These are phyloP conservation scores for Chelon auratus DNA, from an alignment of 2,797 vertebrate genomes.

Conservation along the genomic window DNA sequence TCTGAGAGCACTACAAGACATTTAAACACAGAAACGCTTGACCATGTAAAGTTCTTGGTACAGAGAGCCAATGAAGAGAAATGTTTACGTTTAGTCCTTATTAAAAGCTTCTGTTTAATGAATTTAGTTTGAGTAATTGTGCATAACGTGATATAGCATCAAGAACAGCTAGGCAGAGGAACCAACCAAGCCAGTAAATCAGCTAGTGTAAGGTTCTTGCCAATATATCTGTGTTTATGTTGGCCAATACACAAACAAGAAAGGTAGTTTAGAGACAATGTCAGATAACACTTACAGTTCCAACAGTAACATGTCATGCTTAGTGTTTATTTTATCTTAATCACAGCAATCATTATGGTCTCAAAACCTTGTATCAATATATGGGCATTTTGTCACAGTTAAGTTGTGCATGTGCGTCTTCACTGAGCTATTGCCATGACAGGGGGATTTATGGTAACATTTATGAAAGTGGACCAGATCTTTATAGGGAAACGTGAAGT, in stretches of 20 bases:
- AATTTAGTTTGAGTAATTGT: neutral
- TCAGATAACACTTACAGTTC: neutral
- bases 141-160: neutral
- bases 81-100: neutral
- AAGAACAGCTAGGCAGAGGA: neutral
- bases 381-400: too few relatives aligned
- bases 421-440: too few relatives aligned
- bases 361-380: too few relatives aligned
- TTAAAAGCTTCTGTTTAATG: neutral
- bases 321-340: neutral
- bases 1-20: neutral
- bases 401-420: too few relatives aligned
- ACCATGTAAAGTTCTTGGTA: neutral
- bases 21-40: conserved; percentile 4
- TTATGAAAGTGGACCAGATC: neutral
- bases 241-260: neutral
- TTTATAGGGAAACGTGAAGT: too few relatives aligned
- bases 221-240: neutral
- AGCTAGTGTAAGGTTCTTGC: neutral
- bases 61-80: neutral
- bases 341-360: too few relatives aligned
- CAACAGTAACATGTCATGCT: neutral
- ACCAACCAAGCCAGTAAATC: neutral
- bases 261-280: neutral
- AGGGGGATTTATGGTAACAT: neutral